Base-by-base conservation (phyloP, 2,888 invertebrate species). In the Eustalomyia histrio region DNA sequence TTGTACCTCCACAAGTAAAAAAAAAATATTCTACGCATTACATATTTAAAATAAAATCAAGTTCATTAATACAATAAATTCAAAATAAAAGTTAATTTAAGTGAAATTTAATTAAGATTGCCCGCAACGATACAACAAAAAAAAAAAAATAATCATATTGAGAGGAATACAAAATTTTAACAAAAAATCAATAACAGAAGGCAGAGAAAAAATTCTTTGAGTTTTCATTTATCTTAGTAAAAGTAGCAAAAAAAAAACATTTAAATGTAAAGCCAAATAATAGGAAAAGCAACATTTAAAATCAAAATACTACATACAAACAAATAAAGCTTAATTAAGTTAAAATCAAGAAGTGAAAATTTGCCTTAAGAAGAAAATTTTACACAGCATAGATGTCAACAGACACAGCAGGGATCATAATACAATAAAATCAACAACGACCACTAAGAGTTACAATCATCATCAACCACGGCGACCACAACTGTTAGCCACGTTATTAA, bases 311-410 rank as follows among this genome's bases (percentile, higher is more conserved):
- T 29, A 29, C 29, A 29, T 6, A 29, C 29, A 29, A 29, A 74
- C 14, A 39, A 2, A 47, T 52, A 24, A 74, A 74, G 67, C 39
- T 61, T 63, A 57, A 76, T 73, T 43, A 79, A 68, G 63, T 63
- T 29, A 53, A 55, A 24, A 64, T 39, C 18, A 58, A 58, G 52
- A 39, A 33, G n/a, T 35, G 16, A 16, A 57, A 55, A 55, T 24
- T 55, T 21, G 14, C 24, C n/a, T 33, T 21, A 10, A 55, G 29
- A 10, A 39, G 29, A 24, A 43, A 57, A 71, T 16, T 17, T 17
- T 35, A 35, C 29, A 16, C n/a, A 39, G n/a, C 43, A 64, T 21
- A 8, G 43, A 52, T 33, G 58, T 24, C 67, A 39, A 60, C 24
- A 61, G 33, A 55, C 39, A 61, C 63, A 63, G 55, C 55, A 55